Evolutionary conservation across 2,888 invertebrate species (phyloP).

Genomic region (Drosophila pseudotalamancana): DNA sequence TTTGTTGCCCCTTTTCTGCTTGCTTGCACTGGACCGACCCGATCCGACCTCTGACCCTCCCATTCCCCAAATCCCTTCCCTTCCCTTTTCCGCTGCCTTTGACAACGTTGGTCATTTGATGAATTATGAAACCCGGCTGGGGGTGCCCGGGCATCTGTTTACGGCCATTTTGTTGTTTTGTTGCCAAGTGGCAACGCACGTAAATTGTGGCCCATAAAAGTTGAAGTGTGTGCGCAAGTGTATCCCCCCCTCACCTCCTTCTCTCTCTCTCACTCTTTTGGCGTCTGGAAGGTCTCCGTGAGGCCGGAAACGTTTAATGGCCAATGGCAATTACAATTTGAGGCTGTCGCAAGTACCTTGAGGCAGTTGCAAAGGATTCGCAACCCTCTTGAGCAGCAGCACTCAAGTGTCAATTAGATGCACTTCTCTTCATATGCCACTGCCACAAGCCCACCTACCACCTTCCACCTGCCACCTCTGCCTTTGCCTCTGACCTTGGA

Average conservation of each 20-base stretch:
- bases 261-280: too few relatives aligned
- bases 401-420: constrained; percentile 76
- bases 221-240: constrained; percentile 55
- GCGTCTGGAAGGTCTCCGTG: background rate
- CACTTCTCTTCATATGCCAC: constrained; percentile 56
- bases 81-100: constrained; percentile 5
- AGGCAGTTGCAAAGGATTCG: constrained; percentile 42
- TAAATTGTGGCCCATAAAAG: constrained; percentile 72
- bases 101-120: constrained; percentile 62
- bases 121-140: constrained; percentile 51
- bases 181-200: constrained; percentile 53
- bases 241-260: constrained; percentile 5
- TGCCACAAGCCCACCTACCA: constrained; percentile 37
- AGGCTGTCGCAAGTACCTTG: constrained; percentile 33
- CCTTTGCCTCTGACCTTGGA: constrained; percentile 25
- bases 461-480: background rate
- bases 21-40: constrained; percentile 48
- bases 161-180: constrained; percentile 68
- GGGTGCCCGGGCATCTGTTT: constrained; percentile 54
- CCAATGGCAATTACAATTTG: constrained; percentile 63
- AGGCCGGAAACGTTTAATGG: constrained; percentile 55
- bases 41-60: background rate
- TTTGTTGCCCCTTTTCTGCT: constrained; percentile 81
- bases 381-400: constrained; percentile 43
- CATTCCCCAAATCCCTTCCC: background rate